Conservation (phyloP, 2,888 invertebrate species). For the Xestoiulus laeticollis region DNA sequence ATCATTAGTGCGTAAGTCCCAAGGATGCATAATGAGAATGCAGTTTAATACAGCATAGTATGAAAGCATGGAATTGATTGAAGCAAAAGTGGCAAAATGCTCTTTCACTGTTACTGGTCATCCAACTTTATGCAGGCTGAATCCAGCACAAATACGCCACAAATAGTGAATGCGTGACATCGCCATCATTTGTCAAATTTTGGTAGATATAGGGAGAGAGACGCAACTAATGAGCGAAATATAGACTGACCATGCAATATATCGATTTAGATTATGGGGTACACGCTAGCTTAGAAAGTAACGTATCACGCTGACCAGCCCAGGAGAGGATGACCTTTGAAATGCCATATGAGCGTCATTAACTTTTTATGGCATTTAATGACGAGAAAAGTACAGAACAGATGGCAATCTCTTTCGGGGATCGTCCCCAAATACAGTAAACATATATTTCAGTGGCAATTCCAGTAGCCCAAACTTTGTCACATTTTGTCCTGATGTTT, state of each 20-base stretch:
- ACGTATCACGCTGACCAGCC: background rate
- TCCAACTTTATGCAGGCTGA: background rate
- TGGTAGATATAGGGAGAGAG: background rate
- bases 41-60: too few relatives aligned
- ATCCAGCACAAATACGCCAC: background rate
- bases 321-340: background rate
- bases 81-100: background rate
- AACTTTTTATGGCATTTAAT: conserved; percentile 21
- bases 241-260: conserved; percentile 31
- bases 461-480: background rate
- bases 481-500: background rate
- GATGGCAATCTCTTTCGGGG: background rate
- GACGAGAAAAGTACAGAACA: background rate
- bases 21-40: too few relatives aligned
- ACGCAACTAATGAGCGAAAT: conserved; percentile 12
- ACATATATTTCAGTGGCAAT: background rate
- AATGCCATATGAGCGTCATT: conserved; percentile 20
- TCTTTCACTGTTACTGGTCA: background rate
- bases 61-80: too few relatives aligned
- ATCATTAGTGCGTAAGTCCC: too few relatives aligned
- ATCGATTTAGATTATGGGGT: conserved; percentile 27
- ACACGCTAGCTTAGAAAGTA: background rate
- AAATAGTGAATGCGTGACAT: conserved; percentile 27
- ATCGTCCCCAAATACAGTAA: background rate
- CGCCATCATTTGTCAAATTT: conserved; percentile 23